phyloP scores from a whole-genome alignment of 2,113 vertebrate species.

The Boleophthalmus pectinirostris region DNA sequence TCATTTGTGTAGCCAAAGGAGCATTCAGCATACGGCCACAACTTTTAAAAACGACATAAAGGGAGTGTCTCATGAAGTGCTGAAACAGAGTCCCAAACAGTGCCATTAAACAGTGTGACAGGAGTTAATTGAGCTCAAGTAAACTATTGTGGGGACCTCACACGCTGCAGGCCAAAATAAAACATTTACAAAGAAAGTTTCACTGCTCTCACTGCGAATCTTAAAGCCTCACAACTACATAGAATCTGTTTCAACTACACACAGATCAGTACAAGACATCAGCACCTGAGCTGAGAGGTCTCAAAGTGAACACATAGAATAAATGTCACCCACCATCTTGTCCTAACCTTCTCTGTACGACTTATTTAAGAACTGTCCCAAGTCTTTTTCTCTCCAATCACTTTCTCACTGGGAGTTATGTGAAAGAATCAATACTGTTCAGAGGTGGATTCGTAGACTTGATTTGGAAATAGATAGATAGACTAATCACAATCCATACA shows the following conservation, averaged over 20 bases:
- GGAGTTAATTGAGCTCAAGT: slow-evolving; percentile 24
- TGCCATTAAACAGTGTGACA: slow-evolving; percentile 16
- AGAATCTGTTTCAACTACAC: not conserved
- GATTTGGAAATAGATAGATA: not conserved
- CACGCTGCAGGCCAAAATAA: slow-evolving; percentile 7
- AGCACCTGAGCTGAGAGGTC: slow-evolving; percentile 3
- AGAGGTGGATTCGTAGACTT: not conserved
- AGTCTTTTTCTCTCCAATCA: slow-evolving; percentile 1
- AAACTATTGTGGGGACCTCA: not conserved
- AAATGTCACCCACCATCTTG: slow-evolving; percentile 5
- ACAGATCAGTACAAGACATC: slow-evolving; percentile 10
- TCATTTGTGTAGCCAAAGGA: slow-evolving; percentile 59
- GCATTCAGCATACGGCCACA: slow-evolving; percentile 56
- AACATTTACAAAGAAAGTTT: not conserved
- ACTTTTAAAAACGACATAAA: slow-evolving; percentile 34
- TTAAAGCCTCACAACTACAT: not conserved
- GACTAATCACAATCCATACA: not conserved
- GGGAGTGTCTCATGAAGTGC: slow-evolving; percentile 21
- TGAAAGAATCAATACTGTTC: slow-evolving; percentile 4
- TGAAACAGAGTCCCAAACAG: slow-evolving; percentile 21
- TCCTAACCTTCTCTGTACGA: not conserved
- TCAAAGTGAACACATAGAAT: slow-evolving; percentile 11
- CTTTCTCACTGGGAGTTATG: not conserved
- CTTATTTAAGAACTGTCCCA: not conserved
- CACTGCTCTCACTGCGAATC: not conserved